Percentiles rank a stretch among this genome's conserved stretches.
Evolutionary conservation across 2,888 invertebrate genomes (phyloP).

Genomic region (Andrena hattorfiana): DNA sequence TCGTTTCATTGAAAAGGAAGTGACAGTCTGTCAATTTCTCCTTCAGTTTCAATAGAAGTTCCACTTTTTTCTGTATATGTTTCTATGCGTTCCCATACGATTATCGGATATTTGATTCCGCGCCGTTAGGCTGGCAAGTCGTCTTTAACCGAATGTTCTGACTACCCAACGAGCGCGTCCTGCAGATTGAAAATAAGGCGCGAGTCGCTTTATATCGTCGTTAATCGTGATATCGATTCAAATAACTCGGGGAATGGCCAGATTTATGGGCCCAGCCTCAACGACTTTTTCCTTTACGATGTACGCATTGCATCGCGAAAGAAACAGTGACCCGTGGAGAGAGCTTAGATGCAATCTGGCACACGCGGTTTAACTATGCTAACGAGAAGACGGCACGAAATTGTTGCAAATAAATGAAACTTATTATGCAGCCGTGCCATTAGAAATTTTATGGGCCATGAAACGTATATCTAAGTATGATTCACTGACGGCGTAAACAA

Average conservation of each 20-base stretch:
- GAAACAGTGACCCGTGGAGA: not conserved
- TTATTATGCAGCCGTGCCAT: not conserved
- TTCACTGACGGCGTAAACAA: not conserved
- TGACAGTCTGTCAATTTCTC: not conserved
- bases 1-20: not conserved
- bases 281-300: not conserved
- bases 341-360: not conserved
- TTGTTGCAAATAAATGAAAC: not conserved
- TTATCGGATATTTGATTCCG: not conserved
- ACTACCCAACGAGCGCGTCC: not conserved
- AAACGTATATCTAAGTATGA: not conserved
- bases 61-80: not conserved
- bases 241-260: not conserved
- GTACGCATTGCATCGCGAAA: not conserved
- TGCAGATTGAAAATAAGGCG: not conserved
- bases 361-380: not conserved
- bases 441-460: conserved; percentile 2
- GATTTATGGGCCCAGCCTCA: not conserved
- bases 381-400: not conserved
- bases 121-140: not conserved
- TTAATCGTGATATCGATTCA: not conserved
- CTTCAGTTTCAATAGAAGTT: not conserved
- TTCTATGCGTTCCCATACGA: not conserved
- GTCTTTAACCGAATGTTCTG: not conserved
- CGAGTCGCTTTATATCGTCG: not conserved